phyloP scores from a whole-genome alignment of 2,113 vertebrate species.

The Prietella phreatophila region DNA sequence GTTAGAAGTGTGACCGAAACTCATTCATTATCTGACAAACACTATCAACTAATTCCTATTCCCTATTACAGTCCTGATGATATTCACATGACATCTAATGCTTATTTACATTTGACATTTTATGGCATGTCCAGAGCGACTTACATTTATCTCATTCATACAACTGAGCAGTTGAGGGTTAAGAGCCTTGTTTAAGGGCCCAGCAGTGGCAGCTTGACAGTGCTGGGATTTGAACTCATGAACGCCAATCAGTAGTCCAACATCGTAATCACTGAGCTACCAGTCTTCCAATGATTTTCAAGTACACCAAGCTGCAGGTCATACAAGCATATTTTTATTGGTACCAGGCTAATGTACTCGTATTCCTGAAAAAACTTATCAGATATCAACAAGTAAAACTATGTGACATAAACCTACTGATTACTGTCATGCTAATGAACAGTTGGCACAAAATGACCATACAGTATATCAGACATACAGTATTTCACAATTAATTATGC shows the following conservation, averaged over 20 bases:
- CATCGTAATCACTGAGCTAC: too few relatives aligned
- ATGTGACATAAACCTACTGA: not conserved
- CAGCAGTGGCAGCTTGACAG: too few relatives aligned
- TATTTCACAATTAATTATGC: not conserved
- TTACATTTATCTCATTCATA: too few relatives aligned
- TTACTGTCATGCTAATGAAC: not conserved
- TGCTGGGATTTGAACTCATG: too few relatives aligned
- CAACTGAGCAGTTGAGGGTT: too few relatives aligned
- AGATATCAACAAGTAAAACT: too few relatives aligned
- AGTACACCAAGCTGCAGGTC: not conserved
- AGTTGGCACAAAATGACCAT: not conserved
- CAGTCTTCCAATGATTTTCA: not conserved
- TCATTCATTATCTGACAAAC: conserved; percentile 1
- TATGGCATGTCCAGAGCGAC: too few relatives aligned
- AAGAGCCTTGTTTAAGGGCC: too few relatives aligned
- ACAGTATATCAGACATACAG: not conserved
- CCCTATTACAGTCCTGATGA: conserved; percentile 3
- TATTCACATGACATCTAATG: not conserved
- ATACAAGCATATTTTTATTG: not conserved
- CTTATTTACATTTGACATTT: too few relatives aligned
- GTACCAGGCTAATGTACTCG: not conserved
- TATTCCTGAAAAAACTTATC: not conserved
- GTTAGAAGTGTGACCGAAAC: conserved; percentile 15
- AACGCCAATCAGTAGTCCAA: too few relatives aligned
- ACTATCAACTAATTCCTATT: not conserved